Conservation (phyloP, 2,113 vertebrate genomes). For the Gavialis gangeticus region DNA sequence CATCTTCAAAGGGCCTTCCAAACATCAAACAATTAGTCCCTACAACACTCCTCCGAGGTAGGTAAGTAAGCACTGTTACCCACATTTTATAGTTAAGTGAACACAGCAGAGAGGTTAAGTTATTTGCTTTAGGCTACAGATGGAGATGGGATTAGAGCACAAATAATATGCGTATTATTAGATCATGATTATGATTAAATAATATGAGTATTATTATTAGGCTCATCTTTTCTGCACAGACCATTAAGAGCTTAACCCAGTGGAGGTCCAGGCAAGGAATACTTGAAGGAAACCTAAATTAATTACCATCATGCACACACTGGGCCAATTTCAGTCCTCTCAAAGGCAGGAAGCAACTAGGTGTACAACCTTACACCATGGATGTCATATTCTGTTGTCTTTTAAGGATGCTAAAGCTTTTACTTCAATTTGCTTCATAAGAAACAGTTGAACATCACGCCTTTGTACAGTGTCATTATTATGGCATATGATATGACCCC, state of each 20-base stretch:
- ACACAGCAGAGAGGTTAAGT: slow-evolving; percentile 69
- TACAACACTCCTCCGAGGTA: slow-evolving; percentile 55
- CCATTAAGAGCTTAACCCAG: slow-evolving; percentile 33
- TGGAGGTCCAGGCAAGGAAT: not conserved
- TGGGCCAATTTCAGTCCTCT: not conserved
- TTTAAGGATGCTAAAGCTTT: not conserved
- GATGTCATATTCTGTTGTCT: not conserved
- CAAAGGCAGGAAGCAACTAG: slow-evolving; percentile 19
- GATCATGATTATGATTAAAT: too few species aligned
- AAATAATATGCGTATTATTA: not conserved
- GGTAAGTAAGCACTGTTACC: slow-evolving; percentile 69
- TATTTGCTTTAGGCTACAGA: slow-evolving; percentile 66
- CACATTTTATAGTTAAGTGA: slow-evolving; percentile 73
- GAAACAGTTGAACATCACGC: not conserved
- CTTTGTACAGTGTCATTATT: not conserved
- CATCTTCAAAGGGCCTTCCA: slow-evolving; percentile 63
- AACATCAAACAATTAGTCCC: slow-evolving; percentile 68
- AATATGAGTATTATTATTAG: not conserved
- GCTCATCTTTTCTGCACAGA: slow-evolving; percentile 33
- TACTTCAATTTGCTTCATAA: not conserved
- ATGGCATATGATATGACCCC: not conserved
- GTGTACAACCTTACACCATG: not conserved
- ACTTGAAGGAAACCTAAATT: slow-evolving; percentile 3
- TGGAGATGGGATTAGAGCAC: slow-evolving; percentile 65
- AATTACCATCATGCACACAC: not conserved